Base-by-base conservation (phyloP, 2,888 invertebrate species). In the Sinohyriopsis cumingii region DNA sequence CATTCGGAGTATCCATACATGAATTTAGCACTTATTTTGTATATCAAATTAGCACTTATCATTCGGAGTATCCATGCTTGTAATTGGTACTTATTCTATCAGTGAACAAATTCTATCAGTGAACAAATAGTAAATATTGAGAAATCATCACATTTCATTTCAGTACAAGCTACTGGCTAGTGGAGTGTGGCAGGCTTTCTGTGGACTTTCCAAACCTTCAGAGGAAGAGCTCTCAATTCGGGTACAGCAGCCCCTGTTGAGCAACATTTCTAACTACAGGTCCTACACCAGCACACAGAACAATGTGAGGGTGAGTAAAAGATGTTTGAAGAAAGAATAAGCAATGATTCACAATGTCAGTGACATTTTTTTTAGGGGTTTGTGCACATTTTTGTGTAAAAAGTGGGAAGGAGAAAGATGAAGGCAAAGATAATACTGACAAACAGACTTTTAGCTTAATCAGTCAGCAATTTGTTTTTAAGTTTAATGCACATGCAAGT, bases 161-260 rank as follows among this genome's bases (percentile, higher is more conserved):
- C 91, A 96, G 95, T 95, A 95, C 89, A 94, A 95, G 77, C 95
- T 96, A 83, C 93, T 96, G 90, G 92, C 95, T 78, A 95, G 95
- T 89, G 95, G 95, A 5, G 94, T 95, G 86, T 95, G 95, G 62
- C 95, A 95, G 88, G 93, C 94, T 15, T 86, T 95, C 7, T 95
- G 95, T 89, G 94, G 95, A 28, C 28, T 76, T 25, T 59, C 72
- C 5, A 55, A 61, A 25, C 25, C 61, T n/a, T 19, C 55, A 33
- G 22, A 59, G 57, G 67, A 57, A 19, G 73, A 73, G 25, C 57
- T 22, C 59, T 65, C 55, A 22, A 20, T 5, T n/a, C 9, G 7
- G 22, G 55, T 24, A 15, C 28, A 7, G 63, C 22, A 54, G 15
- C 61, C n/a, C 53, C 63, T 63, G 54, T 45, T 45, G 45, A 45